Conservation (phyloP, 2,888 invertebrate genomes). For the Priapulus caudatus region DNA sequence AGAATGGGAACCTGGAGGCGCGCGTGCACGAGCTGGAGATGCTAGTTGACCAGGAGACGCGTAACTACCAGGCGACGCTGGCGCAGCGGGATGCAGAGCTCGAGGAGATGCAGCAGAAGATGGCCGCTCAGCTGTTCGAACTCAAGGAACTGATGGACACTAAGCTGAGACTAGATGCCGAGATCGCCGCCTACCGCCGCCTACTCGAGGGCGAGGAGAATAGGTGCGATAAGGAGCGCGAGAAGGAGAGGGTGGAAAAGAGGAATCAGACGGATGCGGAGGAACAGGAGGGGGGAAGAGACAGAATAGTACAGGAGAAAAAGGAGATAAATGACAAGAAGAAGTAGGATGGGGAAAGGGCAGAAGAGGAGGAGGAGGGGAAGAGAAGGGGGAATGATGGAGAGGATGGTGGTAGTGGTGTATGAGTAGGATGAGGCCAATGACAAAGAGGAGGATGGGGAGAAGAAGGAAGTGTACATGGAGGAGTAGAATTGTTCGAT, state of each 20-base stretch:
- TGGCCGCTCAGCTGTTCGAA: slow-evolving; percentile 22
- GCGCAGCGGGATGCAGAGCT: slow-evolving; percentile 8
- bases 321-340: too few species aligned
- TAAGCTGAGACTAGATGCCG: slow-evolving; percentile 45
- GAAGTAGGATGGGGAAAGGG: too few species aligned
- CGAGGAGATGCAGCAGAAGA: slow-evolving; percentile 12
- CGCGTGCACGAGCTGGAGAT: slow-evolving; percentile 6
- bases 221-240: slow-evolving; percentile 31
- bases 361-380: not conserved
- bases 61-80: slow-evolving; percentile 7
- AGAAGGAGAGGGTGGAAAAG: too few species aligned
- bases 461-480: too few species aligned
- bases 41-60: slow-evolving; percentile 6
- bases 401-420: too few species aligned
- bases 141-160: slow-evolving; percentile 41
- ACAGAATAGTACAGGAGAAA: too few species aligned
- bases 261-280: too few species aligned
- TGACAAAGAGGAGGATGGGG: too few species aligned
- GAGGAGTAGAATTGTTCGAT: too few species aligned
- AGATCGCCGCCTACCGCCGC: slow-evolving; percentile 46
- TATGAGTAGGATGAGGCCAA: too few species aligned
- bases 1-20: slow-evolving; percentile 5
- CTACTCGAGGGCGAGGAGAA: slow-evolving; percentile 45
- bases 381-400: slow-evolving; percentile 5
- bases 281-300: too few species aligned